Conservation (phyloP, 2,113 vertebrate genomes). For the Danionella cerebrum region DNA sequence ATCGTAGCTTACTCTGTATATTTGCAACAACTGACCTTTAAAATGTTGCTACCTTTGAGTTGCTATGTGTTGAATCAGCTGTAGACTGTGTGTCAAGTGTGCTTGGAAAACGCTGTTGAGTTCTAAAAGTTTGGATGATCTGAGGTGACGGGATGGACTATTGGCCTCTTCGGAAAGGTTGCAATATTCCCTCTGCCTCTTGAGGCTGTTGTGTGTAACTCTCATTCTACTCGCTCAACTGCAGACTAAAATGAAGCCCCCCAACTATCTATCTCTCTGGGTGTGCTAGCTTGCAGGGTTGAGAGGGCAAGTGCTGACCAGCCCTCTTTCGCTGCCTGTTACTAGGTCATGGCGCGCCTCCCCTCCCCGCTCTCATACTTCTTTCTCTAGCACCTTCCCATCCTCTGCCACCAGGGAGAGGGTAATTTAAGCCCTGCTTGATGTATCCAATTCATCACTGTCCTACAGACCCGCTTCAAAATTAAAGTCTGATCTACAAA, state of each 20-base stretch:
- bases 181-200: slow-evolving; percentile 9
- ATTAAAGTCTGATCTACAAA: slow-evolving; percentile 99
- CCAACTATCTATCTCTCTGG: slow-evolving; percentile 37
- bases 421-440: slow-evolving; percentile 92
- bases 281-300: slow-evolving; percentile 67
- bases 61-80: too few species aligned
- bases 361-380: slow-evolving; percentile 30
- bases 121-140: neutral
- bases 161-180: neutral
- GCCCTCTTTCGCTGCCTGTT: slow-evolving; percentile 78
- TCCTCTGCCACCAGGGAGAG: slow-evolving; percentile 80
- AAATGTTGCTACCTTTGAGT: too few species aligned
- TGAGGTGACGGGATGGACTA: neutral
- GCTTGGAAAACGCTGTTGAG: slow-evolving; percentile 1
- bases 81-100: neutral
- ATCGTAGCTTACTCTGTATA: too few species aligned
- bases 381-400: slow-evolving; percentile 52
- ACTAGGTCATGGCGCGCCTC: slow-evolving; percentile 68
- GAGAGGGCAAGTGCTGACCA: slow-evolving; percentile 76
- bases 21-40: too few species aligned
- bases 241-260: neutral
- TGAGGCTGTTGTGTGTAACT: neutral
- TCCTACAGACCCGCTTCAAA: slow-evolving; percentile 84
- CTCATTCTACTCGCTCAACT: slow-evolving; percentile 3
- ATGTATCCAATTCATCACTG: slow-evolving; percentile 99